A percentile compares a stretch with the other conserved stretches of the same genome.
Conservation (phyloP, 2,113 vertebrate species). For the Callochromis pleurospilus region DNA sequence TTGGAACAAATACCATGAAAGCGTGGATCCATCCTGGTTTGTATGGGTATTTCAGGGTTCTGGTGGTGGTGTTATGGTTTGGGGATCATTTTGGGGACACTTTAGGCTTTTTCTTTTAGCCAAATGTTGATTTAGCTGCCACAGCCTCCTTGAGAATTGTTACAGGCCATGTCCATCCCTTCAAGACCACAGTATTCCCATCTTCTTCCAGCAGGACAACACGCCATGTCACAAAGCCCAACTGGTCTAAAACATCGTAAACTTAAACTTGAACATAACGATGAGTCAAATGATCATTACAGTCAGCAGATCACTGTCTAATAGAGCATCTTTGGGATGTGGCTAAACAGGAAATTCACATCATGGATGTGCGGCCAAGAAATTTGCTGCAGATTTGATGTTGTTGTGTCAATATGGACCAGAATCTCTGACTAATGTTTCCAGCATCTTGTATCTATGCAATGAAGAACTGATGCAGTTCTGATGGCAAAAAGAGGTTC, state of each 20-base stretch:
- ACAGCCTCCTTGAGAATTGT: neutral
- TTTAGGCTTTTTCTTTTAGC: neutral
- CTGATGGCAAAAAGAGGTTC: neutral
- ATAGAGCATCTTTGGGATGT: neutral
- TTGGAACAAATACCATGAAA: neutral
- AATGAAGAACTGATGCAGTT: neutral
- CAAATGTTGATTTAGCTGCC: neutral
- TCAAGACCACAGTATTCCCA: neutral
- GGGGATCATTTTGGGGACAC: neutral
- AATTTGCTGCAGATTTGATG: neutral
- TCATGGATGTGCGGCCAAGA: neutral
- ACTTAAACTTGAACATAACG: neutral
- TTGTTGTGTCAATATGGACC: neutral
- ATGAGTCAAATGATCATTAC: neutral
- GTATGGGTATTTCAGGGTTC: neutral
- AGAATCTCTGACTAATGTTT: neutral
- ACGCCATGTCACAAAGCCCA: neutral
- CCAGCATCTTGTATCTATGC: rapidly evolving
- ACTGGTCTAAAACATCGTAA: neutral
- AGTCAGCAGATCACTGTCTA: neutral
- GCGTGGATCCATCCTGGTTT: neutral
- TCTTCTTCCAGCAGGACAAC: neutral
- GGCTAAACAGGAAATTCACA: neutral
- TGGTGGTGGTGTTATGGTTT: neutral
- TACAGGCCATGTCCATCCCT: neutral